Evolutionary conservation across 2,797 vertebrate species (phyloP).

Genomic region (Oreochromis mossambicus): DNA sequence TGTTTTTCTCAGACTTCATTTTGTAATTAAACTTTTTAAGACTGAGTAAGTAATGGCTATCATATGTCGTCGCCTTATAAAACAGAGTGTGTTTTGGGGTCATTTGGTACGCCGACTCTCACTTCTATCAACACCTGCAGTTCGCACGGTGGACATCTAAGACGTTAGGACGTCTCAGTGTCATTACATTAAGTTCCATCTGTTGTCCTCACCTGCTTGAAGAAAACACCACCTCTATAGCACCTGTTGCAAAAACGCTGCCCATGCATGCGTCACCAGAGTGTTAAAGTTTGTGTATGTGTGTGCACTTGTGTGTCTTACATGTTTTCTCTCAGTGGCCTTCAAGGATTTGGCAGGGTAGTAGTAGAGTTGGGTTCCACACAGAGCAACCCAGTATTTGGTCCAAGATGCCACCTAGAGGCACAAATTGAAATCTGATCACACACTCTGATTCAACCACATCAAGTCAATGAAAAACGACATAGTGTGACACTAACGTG

Average conservation of each 20-base stretch:
- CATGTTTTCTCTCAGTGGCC: constrained; percentile 96
- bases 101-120: background rate
- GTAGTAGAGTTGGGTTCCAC: constrained; percentile 92
- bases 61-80: constrained; percentile 18
- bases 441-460: background rate
- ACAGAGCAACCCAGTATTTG: constrained; percentile 95
- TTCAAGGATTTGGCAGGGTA: constrained; percentile 98
- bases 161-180: background rate
- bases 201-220: background rate
- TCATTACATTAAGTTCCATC: background rate
- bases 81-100: background rate
- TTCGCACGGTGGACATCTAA: background rate
- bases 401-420: constrained; percentile 95
- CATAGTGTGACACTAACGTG: background rate
- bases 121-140: background rate
- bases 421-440: background rate
- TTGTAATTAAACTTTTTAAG: background rate
- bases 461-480: background rate
- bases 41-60: constrained; percentile 25
- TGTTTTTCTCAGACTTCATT: constrained; percentile 11
- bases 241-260: background rate
- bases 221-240: background rate
- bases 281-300: background rate
- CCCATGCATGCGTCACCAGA: background rate
- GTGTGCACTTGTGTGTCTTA: constrained; percentile 66